A percentile compares a stretch with the other conserved stretches of the same genome.
Conservation (phyloP, 2,888 invertebrate species). For the Bugulina stolonifera region DNA sequence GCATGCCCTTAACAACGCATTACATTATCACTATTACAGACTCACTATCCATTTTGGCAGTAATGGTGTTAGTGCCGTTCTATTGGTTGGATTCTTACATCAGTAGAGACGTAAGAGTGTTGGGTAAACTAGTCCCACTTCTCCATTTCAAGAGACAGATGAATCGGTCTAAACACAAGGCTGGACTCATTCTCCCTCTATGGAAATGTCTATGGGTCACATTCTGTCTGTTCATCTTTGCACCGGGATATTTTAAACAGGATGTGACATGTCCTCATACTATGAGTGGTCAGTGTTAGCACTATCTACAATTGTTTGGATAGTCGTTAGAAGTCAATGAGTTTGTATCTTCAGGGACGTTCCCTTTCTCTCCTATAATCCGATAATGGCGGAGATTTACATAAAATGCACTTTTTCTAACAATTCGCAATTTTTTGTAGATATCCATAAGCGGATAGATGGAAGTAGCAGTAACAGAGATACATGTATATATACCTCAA, state of each 20-base stretch:
- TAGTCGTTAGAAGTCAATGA: no score
- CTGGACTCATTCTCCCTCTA: not conserved
- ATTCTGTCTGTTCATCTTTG: not conserved
- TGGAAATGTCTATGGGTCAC: constrained; percentile 7
- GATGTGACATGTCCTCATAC: not conserved
- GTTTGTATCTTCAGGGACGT: no score
- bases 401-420: no score
- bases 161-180: not conserved
- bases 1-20: no score
- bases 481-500: no score
- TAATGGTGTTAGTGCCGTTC: not conserved
- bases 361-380: no score
- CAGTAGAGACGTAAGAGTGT: not conserved
- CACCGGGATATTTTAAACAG: not conserved
- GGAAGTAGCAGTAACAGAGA: no score
- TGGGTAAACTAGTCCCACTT: not conserved
- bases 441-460: no score
- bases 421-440: no score
- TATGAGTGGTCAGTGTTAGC: no score
- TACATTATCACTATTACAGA: not conserved
- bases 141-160: not conserved
- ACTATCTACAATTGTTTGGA: no score
- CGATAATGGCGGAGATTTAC: no score
- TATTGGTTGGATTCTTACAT: not conserved
- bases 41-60: not conserved